Evolutionary conservation across 2,797 vertebrate species (phyloP).

Genomic region (Chromobotia macracanthus): DNA sequence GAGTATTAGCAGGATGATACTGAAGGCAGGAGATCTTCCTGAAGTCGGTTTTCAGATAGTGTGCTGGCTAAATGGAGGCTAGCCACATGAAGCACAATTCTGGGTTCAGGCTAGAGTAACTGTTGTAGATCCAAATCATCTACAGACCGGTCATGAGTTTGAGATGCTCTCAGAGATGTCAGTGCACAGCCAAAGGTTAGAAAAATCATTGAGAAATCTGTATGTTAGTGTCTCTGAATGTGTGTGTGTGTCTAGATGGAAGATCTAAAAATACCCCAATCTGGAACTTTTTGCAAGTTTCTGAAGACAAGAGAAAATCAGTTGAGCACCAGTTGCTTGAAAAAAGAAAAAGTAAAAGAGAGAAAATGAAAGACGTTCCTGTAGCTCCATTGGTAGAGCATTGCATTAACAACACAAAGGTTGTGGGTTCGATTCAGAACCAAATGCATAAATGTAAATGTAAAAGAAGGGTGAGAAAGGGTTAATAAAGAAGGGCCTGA

Average conservation of each 20-base stretch:
- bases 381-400: too few species aligned
- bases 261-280: too few species aligned
- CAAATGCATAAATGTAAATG: too few species aligned
- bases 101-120: neutral
- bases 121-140: neutral
- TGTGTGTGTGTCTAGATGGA: too few species aligned
- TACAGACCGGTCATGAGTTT: neutral
- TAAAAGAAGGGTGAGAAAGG: slow-evolving; percentile 1
- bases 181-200: too few species aligned
- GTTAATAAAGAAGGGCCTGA: slow-evolving; percentile 27
- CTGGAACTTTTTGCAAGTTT: neutral
- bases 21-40: neutral
- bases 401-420: too few species aligned
- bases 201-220: too few species aligned
- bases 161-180: too few species aligned
- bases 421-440: too few species aligned
- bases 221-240: too few species aligned
- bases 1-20: slow-evolving; percentile 26
- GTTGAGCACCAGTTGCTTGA: neutral
- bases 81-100: too few species aligned
- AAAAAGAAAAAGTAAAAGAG: neutral
- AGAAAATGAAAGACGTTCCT: neutral
- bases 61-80: too few species aligned
- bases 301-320: neutral
- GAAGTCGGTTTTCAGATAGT: neutral